Percentiles rank a stretch among this genome's conserved stretches.
These are phyloP conservation scores for Formica selysi DNA, from an alignment of 1,140 invertebrate genomes.

Conservation along the genomic window DNA sequence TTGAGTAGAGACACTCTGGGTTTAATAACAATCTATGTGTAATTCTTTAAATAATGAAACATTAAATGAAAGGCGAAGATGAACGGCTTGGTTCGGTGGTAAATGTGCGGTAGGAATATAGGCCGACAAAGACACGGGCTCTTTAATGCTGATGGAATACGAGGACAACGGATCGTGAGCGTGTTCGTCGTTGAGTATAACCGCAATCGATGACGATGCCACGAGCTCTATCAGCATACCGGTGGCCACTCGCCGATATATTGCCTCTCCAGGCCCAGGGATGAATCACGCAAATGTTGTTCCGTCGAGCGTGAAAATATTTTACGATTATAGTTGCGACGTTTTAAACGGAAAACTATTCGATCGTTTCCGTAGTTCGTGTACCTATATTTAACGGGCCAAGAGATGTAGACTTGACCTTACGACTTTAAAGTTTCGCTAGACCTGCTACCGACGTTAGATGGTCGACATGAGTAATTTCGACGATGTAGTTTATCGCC, in stretches of 20 bases:
- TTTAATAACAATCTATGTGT: too few species aligned
- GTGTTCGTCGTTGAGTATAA: constrained; percentile 14
- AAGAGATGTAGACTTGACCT: constrained; percentile 1
- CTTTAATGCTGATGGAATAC: constrained; percentile 60
- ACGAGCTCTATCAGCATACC: constrained; percentile 68
- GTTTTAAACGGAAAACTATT: constrained; percentile 35
- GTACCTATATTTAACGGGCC: constrained; percentile 1
- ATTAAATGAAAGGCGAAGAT: too few species aligned
- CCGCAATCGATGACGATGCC: constrained; percentile 69
- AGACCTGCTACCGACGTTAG: not conserved
- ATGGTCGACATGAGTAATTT: constrained; percentile 33
- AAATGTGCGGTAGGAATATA: constrained; percentile 22
- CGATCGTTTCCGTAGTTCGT: constrained; percentile 37
- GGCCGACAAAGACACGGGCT: constrained; percentile 39
- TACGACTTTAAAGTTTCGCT: constrained; percentile 41
- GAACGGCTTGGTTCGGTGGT: not conserved
- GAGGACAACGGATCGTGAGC: constrained; percentile 47
- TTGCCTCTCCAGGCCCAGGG: constrained; percentile 33
- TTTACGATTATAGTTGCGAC: constrained; percentile 23
- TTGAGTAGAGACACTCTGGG: too few species aligned
- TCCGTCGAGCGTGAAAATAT: constrained; percentile 52
- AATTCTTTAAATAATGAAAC: too few species aligned
- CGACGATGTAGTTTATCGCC: constrained; percentile 16
- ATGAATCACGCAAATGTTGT: constrained; percentile 61
- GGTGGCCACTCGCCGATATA: constrained; percentile 16